Evolutionary conservation across 1,140 invertebrate genomes (phyloP).

Genomic region (Drosophila bipectinata): DNA sequence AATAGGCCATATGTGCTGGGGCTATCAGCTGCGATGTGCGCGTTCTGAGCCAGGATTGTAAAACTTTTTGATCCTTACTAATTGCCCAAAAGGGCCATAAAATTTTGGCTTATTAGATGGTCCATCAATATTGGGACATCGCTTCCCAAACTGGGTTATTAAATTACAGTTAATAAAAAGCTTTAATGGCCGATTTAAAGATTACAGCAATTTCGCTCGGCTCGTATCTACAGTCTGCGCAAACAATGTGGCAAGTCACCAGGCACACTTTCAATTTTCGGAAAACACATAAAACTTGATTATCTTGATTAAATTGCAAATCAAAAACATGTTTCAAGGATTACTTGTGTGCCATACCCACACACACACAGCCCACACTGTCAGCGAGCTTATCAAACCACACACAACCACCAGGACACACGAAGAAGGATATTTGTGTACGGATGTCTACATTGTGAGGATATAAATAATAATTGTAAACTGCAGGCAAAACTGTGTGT

Average conservation of each 20-base stretch:
- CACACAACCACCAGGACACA: slow-evolving; percentile 38
- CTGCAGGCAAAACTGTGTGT: slow-evolving; percentile 55
- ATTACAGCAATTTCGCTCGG: slow-evolving; percentile 50
- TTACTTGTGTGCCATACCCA: slow-evolving; percentile 65
- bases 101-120: slow-evolving; percentile 42
- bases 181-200: slow-evolving; percentile 71
- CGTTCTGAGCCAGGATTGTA: slow-evolving; percentile 8
- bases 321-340: slow-evolving; percentile 82
- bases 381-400: slow-evolving; percentile 63
- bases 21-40: slow-evolving; percentile 33
- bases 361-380: slow-evolving; percentile 5
- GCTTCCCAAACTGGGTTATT: slow-evolving; percentile 42
- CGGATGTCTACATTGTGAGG: slow-evolving; percentile 47
- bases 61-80: slow-evolving; percentile 54
- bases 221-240: slow-evolving; percentile 23
- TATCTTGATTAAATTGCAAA: slow-evolving; percentile 83
- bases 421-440: slow-evolving; percentile 45
- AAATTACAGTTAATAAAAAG: slow-evolving; percentile 73
- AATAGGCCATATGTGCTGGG: slow-evolving; percentile 11
- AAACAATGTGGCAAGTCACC: slow-evolving; percentile 75
- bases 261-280: slow-evolving; percentile 80
- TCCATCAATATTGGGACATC: slow-evolving; percentile 26
- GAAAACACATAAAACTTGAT: slow-evolving; percentile 82
- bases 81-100: slow-evolving; percentile 44
- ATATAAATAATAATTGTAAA: slow-evolving; percentile 79